Base-by-base conservation (phyloP, 1,140 invertebrate species). In the Drosophila triauraria region DNA sequence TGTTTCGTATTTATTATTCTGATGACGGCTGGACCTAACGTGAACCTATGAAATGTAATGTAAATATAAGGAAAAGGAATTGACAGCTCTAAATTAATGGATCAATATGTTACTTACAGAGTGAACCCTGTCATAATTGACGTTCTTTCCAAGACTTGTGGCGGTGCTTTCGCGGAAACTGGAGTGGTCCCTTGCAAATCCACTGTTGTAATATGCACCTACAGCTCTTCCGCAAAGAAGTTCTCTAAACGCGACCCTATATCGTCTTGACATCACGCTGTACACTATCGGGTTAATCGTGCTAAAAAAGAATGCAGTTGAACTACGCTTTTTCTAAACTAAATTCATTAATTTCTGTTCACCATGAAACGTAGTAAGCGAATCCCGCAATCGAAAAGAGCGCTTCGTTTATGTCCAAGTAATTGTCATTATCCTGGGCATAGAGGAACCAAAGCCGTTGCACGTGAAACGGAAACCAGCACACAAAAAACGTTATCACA, bases 401-500 rank as follows among this genome's bases (percentile, higher is more conserved):
- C 93, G 96, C 95, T 83, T 96, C 96, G 92, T 97, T 97, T 58
- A 97, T 93, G 65, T 95, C 94, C 32, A 95, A 91, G 92, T 95
- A 96, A 90, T 95, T 93, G 12, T 93, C 93, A 46, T 93, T 93
- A 27, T 95, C 91, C 59, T 94, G 93, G 35, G 94, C 96, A 91
- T 97, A 96, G 23, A 96, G 94, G 82, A 96, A 96, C 79, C 97
- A 94, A 53, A 98, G 92, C 3, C 97, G 94, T 93, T 99, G 99
- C 35, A 96, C 95, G 92, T 99, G 98, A 94, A 99, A 99, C 17
- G 98, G 98, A 1, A 97, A 97, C 98, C 98, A 99, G 93, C 98
- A 99, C 2, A 99, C 93, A 93, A 99, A 99, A 94, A 99, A 99
- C n/a, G 97, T 97, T 3, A 99, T 95, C 5, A 99, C 98, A 4